phyloP scores from a whole-genome alignment of 1,140 invertebrate genomes.

The Drosophila suzukii region DNA sequence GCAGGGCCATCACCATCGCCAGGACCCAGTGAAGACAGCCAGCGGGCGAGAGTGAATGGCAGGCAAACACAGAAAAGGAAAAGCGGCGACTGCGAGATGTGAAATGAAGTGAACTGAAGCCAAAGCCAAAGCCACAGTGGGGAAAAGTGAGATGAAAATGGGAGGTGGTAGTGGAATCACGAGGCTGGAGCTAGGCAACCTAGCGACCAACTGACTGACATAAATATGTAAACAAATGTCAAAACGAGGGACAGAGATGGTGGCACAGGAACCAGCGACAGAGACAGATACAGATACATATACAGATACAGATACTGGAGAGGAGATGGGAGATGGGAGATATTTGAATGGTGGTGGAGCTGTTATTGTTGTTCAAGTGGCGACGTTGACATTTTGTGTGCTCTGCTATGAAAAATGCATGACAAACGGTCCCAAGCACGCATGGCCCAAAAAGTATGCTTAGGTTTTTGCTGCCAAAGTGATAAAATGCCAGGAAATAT shows the following conservation, averaged over 20 bases:
- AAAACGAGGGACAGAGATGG: conserved; percentile 64
- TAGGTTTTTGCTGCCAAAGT: conserved; percentile 52
- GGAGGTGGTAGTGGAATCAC: neutral
- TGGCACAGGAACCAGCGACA: conserved; percentile 50
- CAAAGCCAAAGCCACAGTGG: conserved; percentile 43
- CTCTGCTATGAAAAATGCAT: conserved; percentile 73
- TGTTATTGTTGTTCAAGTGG: conserved; percentile 75
- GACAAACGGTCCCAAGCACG: conserved; percentile 72
- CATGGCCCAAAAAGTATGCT: conserved; percentile 56
- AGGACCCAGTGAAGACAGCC: conserved; percentile 54
- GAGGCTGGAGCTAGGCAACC: conserved; percentile 50
- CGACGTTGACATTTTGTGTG: conserved; percentile 68
- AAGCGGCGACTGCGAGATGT: conserved; percentile 52
- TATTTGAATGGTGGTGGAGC: conserved; percentile 58
- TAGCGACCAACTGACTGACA: conserved; percentile 75
- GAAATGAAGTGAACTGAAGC: conserved; percentile 67
- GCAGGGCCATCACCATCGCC: conserved; percentile 21
- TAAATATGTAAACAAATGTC: conserved; percentile 84
- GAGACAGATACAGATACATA: neutral
- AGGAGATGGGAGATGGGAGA: conserved; percentile 14
- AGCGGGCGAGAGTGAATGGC: conserved; percentile 67
- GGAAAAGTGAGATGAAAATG: conserved; percentile 23
- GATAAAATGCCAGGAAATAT: conserved; percentile 64
- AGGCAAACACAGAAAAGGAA: conserved; percentile 57
- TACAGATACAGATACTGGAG: conserved; percentile 5